A percentile compares a stretch with the other conserved stretches of the same genome.
Conservation (phyloP, 2,888 invertebrate species). For the Pristionchus maxplancki region DNA sequence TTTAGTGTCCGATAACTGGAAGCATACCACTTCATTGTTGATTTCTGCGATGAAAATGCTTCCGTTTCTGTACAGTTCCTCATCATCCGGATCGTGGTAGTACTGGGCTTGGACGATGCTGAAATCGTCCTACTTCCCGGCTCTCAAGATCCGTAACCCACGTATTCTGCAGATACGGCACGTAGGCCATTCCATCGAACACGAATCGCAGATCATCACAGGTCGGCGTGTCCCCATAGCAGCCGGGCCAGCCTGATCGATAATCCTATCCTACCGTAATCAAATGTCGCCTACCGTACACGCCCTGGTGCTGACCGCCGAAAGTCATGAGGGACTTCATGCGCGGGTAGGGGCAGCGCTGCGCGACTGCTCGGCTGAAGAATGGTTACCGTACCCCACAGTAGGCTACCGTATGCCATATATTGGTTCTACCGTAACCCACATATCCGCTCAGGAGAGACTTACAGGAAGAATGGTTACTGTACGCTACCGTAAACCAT, state of each 20-base stretch:
- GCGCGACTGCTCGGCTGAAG: conserved; percentile 90
- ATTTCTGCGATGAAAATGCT: conserved; percentile 95
- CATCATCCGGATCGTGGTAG: conserved; percentile 97
- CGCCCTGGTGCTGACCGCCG: conserved; percentile 97
- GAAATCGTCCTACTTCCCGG: not conserved
- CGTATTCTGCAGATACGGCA: conserved; percentile 70
- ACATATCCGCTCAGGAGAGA: no score
- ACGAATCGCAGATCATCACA: conserved; percentile 85
- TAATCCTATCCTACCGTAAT: not conserved
- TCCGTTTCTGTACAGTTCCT: conserved; percentile 84
- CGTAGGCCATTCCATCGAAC: conserved; percentile 89
- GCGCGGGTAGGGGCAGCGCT: conserved; percentile 89
- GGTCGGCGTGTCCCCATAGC: conserved; percentile 83
- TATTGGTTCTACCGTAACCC: no score
- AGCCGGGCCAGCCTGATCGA: conserved; percentile 86
- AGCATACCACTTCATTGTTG: conserved; percentile 87
- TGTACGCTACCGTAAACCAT: no score
- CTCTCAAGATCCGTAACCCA: conserved; percentile 25
- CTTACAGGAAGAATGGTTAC: no score
- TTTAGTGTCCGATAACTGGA: not conserved
- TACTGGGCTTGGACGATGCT: conserved; percentile 91
- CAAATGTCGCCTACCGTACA: not conserved
- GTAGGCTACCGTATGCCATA: no score
- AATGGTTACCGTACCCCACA: not conserved
- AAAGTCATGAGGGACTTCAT: conserved; percentile 92